A percentile compares a stretch with the other conserved stretches of the same genome.
Conservation (phyloP, 2,797 vertebrate species). For the Schizopygopsis pylzovi region DNA sequence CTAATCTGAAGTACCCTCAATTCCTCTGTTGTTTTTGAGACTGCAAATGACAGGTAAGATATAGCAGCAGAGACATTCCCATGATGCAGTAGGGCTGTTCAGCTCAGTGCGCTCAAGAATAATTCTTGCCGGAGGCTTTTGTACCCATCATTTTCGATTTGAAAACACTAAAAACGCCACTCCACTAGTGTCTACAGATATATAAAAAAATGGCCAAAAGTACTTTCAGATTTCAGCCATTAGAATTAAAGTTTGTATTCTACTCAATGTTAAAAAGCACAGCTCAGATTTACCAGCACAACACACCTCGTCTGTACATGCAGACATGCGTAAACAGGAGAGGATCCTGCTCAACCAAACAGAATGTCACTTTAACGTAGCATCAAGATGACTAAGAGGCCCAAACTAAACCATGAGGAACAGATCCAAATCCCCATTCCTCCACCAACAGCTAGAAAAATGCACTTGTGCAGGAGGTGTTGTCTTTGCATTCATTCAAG, state of each 20-base stretch:
- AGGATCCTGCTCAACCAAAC: background rate
- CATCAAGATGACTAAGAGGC: background rate
- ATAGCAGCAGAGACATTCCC: background rate
- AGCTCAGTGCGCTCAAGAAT: background rate
- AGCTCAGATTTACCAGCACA: background rate
- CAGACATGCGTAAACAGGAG: background rate
- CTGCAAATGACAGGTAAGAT: background rate
- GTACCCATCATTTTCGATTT: background rate
- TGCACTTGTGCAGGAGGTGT: background rate
- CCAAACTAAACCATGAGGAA: background rate
- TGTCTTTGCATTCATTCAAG: background rate
- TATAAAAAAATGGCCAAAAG: background rate
- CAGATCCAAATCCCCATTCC: background rate
- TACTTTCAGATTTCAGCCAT: background rate
- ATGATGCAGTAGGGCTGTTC: background rate
- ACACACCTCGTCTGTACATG: background rate
- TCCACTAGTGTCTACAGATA: background rate
- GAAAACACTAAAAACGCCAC: background rate
- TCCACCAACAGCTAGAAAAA: background rate
- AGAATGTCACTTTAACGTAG: constrained; percentile 1
- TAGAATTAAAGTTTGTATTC: background rate
- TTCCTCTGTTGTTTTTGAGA: background rate
- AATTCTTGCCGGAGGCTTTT: constrained; percentile 7
- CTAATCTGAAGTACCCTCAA: background rate
- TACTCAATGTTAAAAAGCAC: background rate